phyloP scores from a whole-genome alignment of 2,888 invertebrate species.

The Eurois occulta region DNA sequence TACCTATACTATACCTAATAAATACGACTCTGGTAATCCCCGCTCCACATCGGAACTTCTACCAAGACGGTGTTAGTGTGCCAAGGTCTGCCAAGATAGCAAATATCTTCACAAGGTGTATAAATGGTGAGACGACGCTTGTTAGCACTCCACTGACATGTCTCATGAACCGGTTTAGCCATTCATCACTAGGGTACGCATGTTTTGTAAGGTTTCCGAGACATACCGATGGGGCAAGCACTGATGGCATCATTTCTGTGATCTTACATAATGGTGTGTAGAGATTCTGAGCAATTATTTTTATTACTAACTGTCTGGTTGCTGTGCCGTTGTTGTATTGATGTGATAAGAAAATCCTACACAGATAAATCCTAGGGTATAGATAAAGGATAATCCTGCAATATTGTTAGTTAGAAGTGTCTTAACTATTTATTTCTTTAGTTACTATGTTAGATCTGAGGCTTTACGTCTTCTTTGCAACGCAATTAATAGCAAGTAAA shows the following conservation, averaged over 20 bases:
- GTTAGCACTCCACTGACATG: constrained; percentile 49
- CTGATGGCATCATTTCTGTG: constrained; percentile 32
- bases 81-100: constrained; percentile 58
- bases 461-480: neutral
- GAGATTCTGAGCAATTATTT: constrained; percentile 13
- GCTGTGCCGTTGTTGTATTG: neutral
- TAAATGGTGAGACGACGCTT: constrained; percentile 33
- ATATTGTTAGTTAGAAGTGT: neutral
- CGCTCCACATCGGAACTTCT: constrained; percentile 39
- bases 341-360: neutral
- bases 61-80: constrained; percentile 47
- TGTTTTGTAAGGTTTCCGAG: constrained; percentile 50
- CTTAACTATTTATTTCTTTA: neutral
- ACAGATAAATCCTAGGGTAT: neutral
- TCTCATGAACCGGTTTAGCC: constrained; percentile 57
- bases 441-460: neutral
- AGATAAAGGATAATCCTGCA: constrained; percentile 2
- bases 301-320: neutral
- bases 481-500: neutral
- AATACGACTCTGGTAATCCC: constrained; percentile 9
- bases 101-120: constrained; percentile 48
- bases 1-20: neutral
- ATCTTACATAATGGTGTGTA: constrained; percentile 26
- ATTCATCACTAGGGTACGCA: constrained; percentile 52
- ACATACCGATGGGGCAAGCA: constrained; percentile 36